These are phyloP conservation scores for Cephalotes varians DNA, from an alignment of 2,888 invertebrate genomes.

Conservation along the genomic window DNA sequence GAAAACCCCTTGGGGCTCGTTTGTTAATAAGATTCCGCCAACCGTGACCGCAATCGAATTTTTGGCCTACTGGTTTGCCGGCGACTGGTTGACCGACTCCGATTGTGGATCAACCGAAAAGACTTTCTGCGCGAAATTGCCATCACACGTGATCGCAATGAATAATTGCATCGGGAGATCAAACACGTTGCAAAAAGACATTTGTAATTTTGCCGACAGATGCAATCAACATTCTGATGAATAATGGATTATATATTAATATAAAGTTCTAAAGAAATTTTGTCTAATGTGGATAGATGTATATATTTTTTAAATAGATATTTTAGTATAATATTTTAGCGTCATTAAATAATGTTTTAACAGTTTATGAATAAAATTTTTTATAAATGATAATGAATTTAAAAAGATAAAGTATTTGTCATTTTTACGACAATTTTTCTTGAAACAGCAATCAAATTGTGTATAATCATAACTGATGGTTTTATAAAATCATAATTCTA, in stretches of 20 bases:
- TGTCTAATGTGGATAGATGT: not conserved
- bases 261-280: not conserved
- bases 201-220: conserved; percentile 9
- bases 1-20: conserved; percentile 39
- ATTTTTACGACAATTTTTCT: not conserved
- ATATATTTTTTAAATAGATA: no score
- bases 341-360: not conserved
- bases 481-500: not conserved
- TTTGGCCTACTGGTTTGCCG: conserved; percentile 39
- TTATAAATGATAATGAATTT: not conserved
- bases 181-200: not conserved
- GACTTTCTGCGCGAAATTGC: conserved; percentile 13
- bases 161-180: conserved; percentile 7
- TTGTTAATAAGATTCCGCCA: conserved; percentile 52
- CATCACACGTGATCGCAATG: conserved; percentile 41
- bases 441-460: not conserved
- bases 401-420: not conserved
- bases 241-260: not conserved
- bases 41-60: conserved; percentile 37
- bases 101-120: not conserved
- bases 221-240: not conserved
- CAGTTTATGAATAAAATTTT: not conserved
- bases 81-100: not conserved
- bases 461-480: not conserved
- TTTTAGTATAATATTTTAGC: not conserved